phyloP scores from a whole-genome alignment of 1,140 invertebrate species.

The Neuroterus valhalla region DNA sequence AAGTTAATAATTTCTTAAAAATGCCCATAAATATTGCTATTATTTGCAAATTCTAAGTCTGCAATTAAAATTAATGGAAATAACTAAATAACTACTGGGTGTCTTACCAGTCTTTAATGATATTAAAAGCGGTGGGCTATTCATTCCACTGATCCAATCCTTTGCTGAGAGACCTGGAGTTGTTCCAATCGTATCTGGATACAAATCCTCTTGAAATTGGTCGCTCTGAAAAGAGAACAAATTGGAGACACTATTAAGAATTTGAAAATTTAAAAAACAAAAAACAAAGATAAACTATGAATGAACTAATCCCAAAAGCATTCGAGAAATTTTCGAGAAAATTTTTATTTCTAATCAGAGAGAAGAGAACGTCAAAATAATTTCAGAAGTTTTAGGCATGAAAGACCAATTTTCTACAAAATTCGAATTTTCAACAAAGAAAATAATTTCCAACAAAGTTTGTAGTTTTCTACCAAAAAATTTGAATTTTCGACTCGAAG shows the following conservation, averaged over 20 bases:
- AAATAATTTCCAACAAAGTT: too few relatives aligned
- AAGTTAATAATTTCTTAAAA: too few relatives aligned
- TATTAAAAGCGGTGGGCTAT: slow-evolving; percentile 87
- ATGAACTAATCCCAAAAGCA: neutral
- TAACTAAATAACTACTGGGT: neutral
- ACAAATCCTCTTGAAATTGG: slow-evolving; percentile 91
- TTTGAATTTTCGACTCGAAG: too few relatives aligned
- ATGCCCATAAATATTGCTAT: too few relatives aligned
- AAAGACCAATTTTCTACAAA: too few relatives aligned
- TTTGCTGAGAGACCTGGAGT: slow-evolving; percentile 88
- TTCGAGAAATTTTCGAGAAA: neutral
- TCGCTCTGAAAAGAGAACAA: slow-evolving; percentile 76
- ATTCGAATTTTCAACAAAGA: too few relatives aligned
- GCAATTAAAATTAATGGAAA: slow-evolving; percentile 19
- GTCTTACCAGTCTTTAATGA: slow-evolving; percentile 86
- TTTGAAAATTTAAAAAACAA: too few relatives aligned
- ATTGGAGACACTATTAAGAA: too few relatives aligned
- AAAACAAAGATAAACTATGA: neutral
- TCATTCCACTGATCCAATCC: slow-evolving; percentile 92
- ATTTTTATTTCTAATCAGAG: neutral
- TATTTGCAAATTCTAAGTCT: too few relatives aligned
- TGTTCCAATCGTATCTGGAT: slow-evolving; percentile 91
- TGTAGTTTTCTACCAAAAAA: too few relatives aligned
- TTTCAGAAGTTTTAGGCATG: too few relatives aligned
- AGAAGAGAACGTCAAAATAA: slow-evolving; percentile 22